Base-by-base conservation (phyloP, 2,113 vertebrate genomes). In the Brachyhypopomus gauderio region DNA sequence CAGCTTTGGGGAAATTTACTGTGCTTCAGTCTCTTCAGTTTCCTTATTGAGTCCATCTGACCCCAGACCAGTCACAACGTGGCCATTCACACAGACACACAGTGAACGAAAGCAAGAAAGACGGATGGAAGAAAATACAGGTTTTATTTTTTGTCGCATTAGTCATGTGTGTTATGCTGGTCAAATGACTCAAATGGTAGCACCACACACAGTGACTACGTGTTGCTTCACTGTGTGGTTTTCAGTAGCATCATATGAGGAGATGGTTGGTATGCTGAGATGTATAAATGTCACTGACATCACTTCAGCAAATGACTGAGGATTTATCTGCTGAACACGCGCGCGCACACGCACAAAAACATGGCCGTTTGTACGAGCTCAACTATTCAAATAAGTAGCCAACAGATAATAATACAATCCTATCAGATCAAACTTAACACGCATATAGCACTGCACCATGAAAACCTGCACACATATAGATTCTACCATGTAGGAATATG, bases 41-140 rank as follows among this genome's bases (percentile, higher is more conserved):
- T 71, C 23, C 52, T 58, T 36, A 30, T 62, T 23, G 23, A 80
- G 69, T 64, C 34, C 52, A 9, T 74, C 27, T 64, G 79, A 80
- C 79, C 58, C 6, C 55, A 41, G 30, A 56, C 62, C 74, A 14
- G 74, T 77, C 56, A 77, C 66, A 82, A 52, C 72, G 36, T 58
- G 67, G 66, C 75, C 72, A 81, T 81, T 75, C 72, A 81, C 23
- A 22, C 9, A 48, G 6, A 72, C 38, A 48, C 41, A 48, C 69
- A 72, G 9, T 1, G n/a, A 3, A 60, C 1, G 58, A 3, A 3
- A 60, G 52, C 9, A 17, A 17, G 62, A 70, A 59, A n/a, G 66
- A 78, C 45, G 59, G 59, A 52, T 45, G 67, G n/a, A 34, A 25
- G 16, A 60, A 62, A 4, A 62, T 12, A 11, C 4, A 62, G 9